Conservation (phyloP, 2,113 vertebrate genomes). For the Marmota monax region DNA sequence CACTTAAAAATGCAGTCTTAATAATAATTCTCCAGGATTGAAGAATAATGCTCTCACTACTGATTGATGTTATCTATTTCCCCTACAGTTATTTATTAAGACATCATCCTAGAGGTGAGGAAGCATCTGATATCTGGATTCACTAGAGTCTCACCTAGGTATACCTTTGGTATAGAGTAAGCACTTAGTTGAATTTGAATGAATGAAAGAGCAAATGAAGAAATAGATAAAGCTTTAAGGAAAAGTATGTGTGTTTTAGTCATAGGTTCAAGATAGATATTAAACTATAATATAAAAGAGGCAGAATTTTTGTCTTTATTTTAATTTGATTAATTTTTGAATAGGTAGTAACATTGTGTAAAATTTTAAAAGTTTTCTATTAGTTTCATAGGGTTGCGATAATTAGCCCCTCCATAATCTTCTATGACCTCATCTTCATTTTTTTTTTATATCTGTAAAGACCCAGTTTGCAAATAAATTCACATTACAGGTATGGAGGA, state of each 20-base stretch:
- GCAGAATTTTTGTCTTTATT: not conserved
- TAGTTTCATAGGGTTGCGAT: not conserved
- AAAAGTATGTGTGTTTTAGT: constrained; percentile 38
- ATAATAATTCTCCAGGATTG: constrained; percentile 39
- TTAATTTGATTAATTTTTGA: constrained; percentile 55
- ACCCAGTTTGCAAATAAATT: constrained; percentile 29
- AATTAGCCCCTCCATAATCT: not conserved
- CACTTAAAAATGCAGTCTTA: constrained; percentile 56
- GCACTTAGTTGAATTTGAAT: not conserved
- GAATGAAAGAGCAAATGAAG: not conserved
- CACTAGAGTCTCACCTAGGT: not conserved
- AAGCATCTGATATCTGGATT: not conserved
- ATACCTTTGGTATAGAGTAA: not conserved
- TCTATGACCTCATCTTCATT: constrained; percentile 5
- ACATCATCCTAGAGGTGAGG: not conserved
- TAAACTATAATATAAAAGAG: constrained; percentile 44
- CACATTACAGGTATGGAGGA: not conserved
- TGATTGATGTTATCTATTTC: not conserved
- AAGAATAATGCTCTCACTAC: not conserved
- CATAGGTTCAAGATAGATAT: not conserved
- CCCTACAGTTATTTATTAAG: not conserved
- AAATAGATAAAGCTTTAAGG: not conserved
- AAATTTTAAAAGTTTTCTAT: not conserved
- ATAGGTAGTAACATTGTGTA: not conserved
- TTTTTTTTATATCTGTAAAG: not conserved